Evolutionary conservation across 2,888 invertebrate species (phyloP).

Genomic region (Hydroisotoma schaefferi): DNA sequence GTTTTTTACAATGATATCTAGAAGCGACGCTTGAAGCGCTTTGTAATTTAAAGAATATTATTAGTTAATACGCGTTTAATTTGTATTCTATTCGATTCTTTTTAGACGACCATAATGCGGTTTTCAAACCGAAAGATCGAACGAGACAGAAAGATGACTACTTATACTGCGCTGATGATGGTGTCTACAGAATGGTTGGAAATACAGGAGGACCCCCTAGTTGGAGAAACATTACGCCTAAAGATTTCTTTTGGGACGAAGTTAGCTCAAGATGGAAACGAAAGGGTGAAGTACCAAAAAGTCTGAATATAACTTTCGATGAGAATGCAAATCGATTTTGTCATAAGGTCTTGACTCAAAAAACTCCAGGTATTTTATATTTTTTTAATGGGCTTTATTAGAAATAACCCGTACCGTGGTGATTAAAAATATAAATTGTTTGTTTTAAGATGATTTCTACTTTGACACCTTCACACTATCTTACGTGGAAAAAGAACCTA

Average conservation of each 20-base stretch:
- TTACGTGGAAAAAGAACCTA: slow-evolving; percentile 11
- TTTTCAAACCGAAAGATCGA: slow-evolving; percentile 28
- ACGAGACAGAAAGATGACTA: slow-evolving; percentile 16
- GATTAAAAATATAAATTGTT: background rate
- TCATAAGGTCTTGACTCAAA: slow-evolving; percentile 2
- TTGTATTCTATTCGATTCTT: background rate
- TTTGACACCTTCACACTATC: slow-evolving; percentile 17
- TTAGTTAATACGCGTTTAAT: background rate
- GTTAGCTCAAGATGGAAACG: slow-evolving; percentile 17
- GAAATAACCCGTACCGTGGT: too few relatives aligned
- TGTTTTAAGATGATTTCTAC: slow-evolving; percentile 24
- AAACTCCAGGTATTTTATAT: background rate
- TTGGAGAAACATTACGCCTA: slow-evolving; percentile 18
- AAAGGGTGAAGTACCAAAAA: slow-evolving; percentile 11
- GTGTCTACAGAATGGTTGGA: slow-evolving; percentile 7
- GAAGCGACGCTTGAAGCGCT: too few relatives aligned
- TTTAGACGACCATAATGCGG: slow-evolving; percentile 16
- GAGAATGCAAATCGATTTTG: slow-evolving; percentile 11
- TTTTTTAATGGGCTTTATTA: too few relatives aligned
- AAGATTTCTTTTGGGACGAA: slow-evolving; percentile 23
- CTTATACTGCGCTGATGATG: slow-evolving; percentile 9
- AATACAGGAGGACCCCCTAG: slow-evolving; percentile 9
- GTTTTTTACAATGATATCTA: too few relatives aligned
- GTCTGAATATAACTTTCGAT: slow-evolving; percentile 5
- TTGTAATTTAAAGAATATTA: background rate